These are phyloP conservation scores for Eumeta japonica DNA, from an alignment of 1,140 invertebrate genomes.

Conservation along the genomic window DNA sequence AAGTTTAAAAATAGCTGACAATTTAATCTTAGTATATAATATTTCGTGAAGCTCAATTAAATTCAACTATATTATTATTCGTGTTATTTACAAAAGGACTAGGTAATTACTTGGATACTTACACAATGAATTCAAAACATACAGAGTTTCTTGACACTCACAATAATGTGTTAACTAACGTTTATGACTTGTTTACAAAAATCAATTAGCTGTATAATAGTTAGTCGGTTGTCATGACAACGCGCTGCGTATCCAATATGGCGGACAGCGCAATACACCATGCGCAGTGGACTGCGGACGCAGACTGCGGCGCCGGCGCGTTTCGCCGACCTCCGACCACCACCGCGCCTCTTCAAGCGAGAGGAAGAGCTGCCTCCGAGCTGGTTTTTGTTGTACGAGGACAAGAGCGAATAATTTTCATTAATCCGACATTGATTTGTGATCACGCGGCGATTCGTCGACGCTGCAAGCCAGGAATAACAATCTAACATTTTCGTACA, in stretches of 20 bases:
- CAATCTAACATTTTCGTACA: no score
- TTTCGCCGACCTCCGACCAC: constrained; percentile 42
- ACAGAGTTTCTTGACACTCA: no score
- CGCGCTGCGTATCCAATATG: constrained; percentile 33
- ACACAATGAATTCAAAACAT: no score
- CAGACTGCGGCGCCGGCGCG: constrained; percentile 34
- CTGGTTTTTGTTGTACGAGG: constrained; percentile 47
- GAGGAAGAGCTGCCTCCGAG: constrained; percentile 45
- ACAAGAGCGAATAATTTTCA: constrained; percentile 29
- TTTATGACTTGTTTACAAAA: constrained; percentile 29
- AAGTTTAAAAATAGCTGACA: no score
- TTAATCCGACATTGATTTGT: constrained; percentile 24
- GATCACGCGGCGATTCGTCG: constrained; percentile 12
- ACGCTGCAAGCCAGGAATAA: no score
- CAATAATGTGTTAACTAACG: no score
- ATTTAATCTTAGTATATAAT: no score
- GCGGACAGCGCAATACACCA: constrained; percentile 45
- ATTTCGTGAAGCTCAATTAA: no score
- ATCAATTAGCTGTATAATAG: no score
- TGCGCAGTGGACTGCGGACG: constrained; percentile 34
- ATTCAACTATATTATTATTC: no score
- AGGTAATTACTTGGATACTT: no score
- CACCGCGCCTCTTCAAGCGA: constrained; percentile 43
- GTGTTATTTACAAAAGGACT: no score
- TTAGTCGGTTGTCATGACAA: constrained; percentile 52